A percentile compares a stretch with the other conserved stretches of the same genome.
Conservation (phyloP, 2,888 invertebrate species). For the Pelosia muscerda region DNA sequence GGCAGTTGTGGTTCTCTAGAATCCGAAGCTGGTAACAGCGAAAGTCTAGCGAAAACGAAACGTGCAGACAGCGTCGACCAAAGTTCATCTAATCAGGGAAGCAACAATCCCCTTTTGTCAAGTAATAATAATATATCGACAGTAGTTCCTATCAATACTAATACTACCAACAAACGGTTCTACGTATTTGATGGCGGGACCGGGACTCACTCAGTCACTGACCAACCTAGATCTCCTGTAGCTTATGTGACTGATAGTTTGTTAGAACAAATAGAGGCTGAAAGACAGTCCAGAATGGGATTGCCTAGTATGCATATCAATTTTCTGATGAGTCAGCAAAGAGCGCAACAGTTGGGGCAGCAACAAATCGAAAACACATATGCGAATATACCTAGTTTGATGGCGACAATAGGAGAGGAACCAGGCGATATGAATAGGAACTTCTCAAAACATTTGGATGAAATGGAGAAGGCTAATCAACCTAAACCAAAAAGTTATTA, state of each 20-base stretch:
- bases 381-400: slow-evolving; percentile 75
- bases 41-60: slow-evolving; percentile 72
- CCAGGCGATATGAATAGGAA: slow-evolving; percentile 86
- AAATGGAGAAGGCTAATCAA: slow-evolving; percentile 84
- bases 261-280: slow-evolving; percentile 81
- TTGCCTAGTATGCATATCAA: slow-evolving; percentile 84
- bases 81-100: slow-evolving; percentile 84
- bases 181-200: slow-evolving; percentile 83
- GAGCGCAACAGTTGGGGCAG: slow-evolving; percentile 71
- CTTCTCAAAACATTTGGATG: slow-evolving; percentile 86
- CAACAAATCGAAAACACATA: slow-evolving; percentile 70
- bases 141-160: slow-evolving; percentile 80
- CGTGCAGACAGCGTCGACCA: slow-evolving; percentile 80
- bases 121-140: slow-evolving; percentile 81
- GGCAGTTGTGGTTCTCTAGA: slow-evolving; percentile 84
- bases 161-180: slow-evolving; percentile 76
- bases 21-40: slow-evolving; percentile 78
- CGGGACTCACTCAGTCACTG: slow-evolving; percentile 60
- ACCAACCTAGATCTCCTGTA: slow-evolving; percentile 80
- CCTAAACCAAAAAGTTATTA: slow-evolving; percentile 89
- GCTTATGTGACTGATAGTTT: slow-evolving; percentile 83
- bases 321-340: slow-evolving; percentile 77
- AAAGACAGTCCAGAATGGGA: slow-evolving; percentile 80
- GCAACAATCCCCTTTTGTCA: slow-evolving; percentile 80
- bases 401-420: slow-evolving; percentile 86